Percentiles rank a stretch among this genome's conserved stretches.
phyloP scores from a whole-genome alignment of 2,797 vertebrate genomes.

The Trichosurus vulpecula region DNA sequence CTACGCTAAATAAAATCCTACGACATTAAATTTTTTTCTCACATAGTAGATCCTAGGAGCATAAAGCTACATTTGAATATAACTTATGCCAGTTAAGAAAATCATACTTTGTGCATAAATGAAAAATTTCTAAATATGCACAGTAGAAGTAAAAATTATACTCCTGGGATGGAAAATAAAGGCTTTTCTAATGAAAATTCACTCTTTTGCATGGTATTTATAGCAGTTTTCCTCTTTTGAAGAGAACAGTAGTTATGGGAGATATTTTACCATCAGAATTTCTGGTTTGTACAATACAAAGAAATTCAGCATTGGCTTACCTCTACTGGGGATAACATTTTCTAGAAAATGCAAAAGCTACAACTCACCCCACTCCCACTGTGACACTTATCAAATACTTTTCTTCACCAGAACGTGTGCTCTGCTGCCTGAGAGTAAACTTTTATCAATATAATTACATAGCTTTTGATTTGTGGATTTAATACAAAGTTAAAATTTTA shows the following conservation, averaged over 20 bases:
- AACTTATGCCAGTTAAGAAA: constrained; percentile 9
- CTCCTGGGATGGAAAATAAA: fast-evolving
- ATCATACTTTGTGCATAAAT: constrained; percentile 38
- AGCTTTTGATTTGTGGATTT: constrained; percentile 60
- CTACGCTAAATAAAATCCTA: not conserved
- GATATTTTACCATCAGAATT: constrained; percentile 40
- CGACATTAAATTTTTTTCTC: not conserved
- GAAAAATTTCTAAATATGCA: constrained; percentile 32
- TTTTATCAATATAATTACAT: constrained; percentile 33
- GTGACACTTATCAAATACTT: constrained; percentile 38
- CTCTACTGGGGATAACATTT: not conserved
- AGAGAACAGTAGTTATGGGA: constrained; percentile 25
- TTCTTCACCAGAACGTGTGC: constrained; percentile 26
- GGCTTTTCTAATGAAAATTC: not conserved
- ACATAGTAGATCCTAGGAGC: not conserved
- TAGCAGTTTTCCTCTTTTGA: constrained; percentile 30
- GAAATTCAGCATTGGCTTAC: not conserved
- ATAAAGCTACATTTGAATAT: not conserved
- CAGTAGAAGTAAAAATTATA: not conserved
- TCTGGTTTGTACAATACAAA: constrained; percentile 12
- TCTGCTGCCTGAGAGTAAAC: constrained; percentile 31
- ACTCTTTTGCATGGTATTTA: not conserved
- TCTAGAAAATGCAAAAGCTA: constrained; percentile 53
- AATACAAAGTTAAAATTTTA: constrained; percentile 55
- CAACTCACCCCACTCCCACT: constrained; percentile 37